phyloP scores from a whole-genome alignment of 2,888 invertebrate species.

The Melinaea menophilus region DNA sequence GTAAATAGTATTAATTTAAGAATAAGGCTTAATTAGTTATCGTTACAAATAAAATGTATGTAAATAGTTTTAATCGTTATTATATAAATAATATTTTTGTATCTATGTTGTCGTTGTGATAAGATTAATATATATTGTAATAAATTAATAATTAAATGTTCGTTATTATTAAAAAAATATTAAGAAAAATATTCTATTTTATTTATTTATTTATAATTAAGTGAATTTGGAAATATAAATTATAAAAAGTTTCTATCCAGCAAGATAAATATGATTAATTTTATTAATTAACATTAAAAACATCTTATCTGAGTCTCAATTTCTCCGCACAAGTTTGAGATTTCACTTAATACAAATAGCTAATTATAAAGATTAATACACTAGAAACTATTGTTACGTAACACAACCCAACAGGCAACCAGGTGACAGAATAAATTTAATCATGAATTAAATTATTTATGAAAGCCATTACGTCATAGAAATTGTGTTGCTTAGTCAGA shows the following conservation, averaged over 20 bases:
- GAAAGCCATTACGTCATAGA: too few relatives aligned
- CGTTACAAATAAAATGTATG: background rate
- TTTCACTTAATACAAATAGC: slow-evolving; percentile 12
- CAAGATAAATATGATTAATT: background rate
- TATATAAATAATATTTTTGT: background rate
- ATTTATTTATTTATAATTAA: background rate
- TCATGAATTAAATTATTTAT: background rate
- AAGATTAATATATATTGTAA: slow-evolving; percentile 17
- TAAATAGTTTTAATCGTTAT: background rate
- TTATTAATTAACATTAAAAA: background rate
- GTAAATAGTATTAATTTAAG: slow-evolving; percentile 10
- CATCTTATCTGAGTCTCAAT: background rate
- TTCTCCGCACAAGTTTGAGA: slow-evolving; percentile 12
- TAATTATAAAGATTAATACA: slow-evolving; percentile 24
- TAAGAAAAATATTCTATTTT: background rate
- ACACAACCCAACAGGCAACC: slow-evolving; percentile 1
- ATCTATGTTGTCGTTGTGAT: slow-evolving; percentile 17
- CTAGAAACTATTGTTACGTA: slow-evolving; percentile 16
- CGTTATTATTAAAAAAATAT: slow-evolving; percentile 20
- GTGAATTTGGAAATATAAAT: too few relatives aligned
- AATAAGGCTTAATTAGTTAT: background rate
- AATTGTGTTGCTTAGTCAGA: too few relatives aligned
- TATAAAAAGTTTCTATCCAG: too few relatives aligned
- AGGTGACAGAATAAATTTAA: background rate
- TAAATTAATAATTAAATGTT: slow-evolving; percentile 14